Percentiles rank a stretch among this genome's conserved stretches.
Conservation (phyloP, 2,797 vertebrate genomes). For the Columba guinea region DNA sequence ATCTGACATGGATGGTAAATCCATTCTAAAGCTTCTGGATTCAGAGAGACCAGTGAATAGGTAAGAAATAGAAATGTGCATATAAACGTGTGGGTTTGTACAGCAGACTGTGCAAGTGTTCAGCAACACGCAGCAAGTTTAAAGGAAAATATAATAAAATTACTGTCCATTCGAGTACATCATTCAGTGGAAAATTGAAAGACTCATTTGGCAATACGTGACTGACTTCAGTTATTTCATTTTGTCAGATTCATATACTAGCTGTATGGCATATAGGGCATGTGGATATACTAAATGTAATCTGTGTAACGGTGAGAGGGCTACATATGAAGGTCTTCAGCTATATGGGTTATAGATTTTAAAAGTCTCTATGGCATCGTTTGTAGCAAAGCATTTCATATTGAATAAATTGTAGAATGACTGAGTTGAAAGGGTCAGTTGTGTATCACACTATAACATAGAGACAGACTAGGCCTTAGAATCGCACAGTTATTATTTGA, state of each 20-base stretch:
- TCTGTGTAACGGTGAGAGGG: background rate
- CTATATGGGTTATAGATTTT: background rate
- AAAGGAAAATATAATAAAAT: background rate
- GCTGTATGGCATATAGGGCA: background rate
- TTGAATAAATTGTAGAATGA: background rate
- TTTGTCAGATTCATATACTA: background rate
- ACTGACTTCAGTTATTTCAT: background rate
- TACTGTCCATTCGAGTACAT: background rate
- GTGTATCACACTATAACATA: background rate
- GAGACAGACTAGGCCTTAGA: background rate
- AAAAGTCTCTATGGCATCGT: background rate
- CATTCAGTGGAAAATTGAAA: background rate
- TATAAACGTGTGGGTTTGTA: background rate
- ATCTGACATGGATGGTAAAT: slow-evolving; percentile 94
- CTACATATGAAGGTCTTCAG: background rate
- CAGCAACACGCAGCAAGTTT: background rate
- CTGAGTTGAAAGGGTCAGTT: background rate
- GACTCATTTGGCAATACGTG: background rate
- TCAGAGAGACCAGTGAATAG: slow-evolving; percentile 88
- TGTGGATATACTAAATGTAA: background rate
- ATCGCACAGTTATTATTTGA: background rate
- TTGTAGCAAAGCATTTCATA: slow-evolving; percentile 4
- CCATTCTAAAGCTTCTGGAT: slow-evolving; percentile 89
- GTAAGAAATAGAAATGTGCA: slow-evolving; percentile 64
- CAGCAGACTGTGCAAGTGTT: background rate